Evolutionary conservation across 2,113 vertebrate species (phyloP).

Genomic region (Antennarius striatus): DNA sequence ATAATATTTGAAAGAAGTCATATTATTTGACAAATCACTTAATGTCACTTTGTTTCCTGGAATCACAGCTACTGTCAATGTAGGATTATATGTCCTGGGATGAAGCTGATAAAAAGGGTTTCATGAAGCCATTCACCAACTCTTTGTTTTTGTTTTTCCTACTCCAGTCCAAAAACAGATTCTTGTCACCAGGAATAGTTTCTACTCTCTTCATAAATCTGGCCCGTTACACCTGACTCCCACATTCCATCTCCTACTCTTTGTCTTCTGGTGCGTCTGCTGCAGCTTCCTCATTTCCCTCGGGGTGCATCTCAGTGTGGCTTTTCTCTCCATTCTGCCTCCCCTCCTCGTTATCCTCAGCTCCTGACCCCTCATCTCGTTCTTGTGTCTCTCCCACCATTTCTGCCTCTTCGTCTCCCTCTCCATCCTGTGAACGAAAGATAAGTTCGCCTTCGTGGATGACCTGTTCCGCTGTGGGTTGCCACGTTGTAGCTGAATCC

Average conservation of each 20-base stretch:
- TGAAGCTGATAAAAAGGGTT: slow-evolving; percentile 7
- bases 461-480: slow-evolving; percentile 84
- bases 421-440: slow-evolving; percentile 78
- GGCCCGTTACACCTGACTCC: slow-evolving; percentile 24
- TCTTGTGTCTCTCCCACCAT: slow-evolving; percentile 29
- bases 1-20: slow-evolving; percentile 1
- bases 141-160: background rate
- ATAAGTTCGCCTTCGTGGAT: slow-evolving; percentile 88
- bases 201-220: background rate
- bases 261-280: slow-evolving; percentile 23
- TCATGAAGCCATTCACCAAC: background rate
- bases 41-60: background rate
- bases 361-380: slow-evolving; percentile 28
- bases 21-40: slow-evolving; percentile 23
- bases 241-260: slow-evolving; percentile 58
- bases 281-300: slow-evolving; percentile 31
- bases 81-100: background rate
- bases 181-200: slow-evolving; percentile 15
- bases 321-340: slow-evolving; percentile 34
- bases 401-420: slow-evolving; percentile 42
- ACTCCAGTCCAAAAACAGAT: slow-evolving; percentile 10
- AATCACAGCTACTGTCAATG: background rate
- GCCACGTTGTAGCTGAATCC: slow-evolving; percentile 81
- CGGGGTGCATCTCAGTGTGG: slow-evolving; percentile 24
- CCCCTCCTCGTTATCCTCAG: slow-evolving; percentile 6